Conservation (phyloP, 2,797 vertebrate species). For the Vespertilio murinus region DNA sequence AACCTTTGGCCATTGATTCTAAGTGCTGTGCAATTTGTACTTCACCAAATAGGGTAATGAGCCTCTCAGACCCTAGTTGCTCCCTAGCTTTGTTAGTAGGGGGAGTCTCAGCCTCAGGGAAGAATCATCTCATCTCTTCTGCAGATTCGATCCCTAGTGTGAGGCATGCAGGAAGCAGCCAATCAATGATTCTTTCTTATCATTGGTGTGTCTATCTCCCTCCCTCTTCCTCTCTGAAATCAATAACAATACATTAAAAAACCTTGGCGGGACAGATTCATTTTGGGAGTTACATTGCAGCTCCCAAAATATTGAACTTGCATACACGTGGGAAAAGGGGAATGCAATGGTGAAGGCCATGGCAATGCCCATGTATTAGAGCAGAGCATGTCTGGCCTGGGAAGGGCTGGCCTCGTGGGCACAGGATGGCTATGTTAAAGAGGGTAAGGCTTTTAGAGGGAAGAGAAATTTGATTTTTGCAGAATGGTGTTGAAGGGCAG, state of each 20-base stretch:
- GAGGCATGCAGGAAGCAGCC: no score
- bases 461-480: neutral
- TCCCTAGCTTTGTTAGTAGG: neutral
- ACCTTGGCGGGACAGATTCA: neutral
- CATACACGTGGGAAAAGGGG: no score
- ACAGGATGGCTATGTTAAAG: neutral
- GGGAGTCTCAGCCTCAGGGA: neutral
- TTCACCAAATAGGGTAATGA: neutral
- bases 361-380: neutral
- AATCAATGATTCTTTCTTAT: no score
- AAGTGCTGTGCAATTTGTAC: neutral
- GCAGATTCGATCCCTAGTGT: no score
- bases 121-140: neutral
- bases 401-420: neutral
- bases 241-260: no score
- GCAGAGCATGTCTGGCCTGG: neutral
- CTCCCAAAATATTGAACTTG: no score
- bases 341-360: rapidly evolving
- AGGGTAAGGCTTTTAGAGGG: neutral
- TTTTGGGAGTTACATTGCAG: neutral
- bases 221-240: no score
- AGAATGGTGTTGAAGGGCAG: neutral
- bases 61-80: neutral
- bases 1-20: neutral
- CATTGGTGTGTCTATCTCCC: no score